Evolutionary conservation across 2,113 vertebrate species (phyloP).

Genomic region (Bambusicola thoracicus): DNA sequence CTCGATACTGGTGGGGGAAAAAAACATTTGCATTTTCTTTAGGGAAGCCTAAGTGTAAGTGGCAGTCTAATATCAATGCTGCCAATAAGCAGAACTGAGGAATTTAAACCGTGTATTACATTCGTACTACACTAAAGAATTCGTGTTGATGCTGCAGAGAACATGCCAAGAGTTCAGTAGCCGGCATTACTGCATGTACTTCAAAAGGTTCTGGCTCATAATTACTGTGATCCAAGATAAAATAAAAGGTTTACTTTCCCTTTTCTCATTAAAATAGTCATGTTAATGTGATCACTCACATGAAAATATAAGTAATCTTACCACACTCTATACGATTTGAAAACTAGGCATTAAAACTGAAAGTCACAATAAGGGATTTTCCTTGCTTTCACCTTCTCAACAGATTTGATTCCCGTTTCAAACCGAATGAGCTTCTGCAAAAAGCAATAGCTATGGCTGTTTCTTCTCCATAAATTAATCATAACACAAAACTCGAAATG

Average conservation of each 20-base stretch:
- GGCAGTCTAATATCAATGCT: constrained; percentile 8
- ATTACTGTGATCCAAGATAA: constrained; percentile 47
- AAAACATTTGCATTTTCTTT: constrained; percentile 34
- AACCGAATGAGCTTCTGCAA: constrained; percentile 62
- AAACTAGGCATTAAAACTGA: constrained; percentile 56
- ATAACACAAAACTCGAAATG: constrained; percentile 79
- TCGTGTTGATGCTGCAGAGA: constrained; percentile 31
- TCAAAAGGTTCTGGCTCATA: constrained; percentile 50
- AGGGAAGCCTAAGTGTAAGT: constrained; percentile 26
- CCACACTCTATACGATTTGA: background rate
- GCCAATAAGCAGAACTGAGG: constrained; percentile 39
- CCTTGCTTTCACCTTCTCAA: constrained; percentile 63
- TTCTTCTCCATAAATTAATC: constrained; percentile 80
- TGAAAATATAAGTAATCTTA: constrained; percentile 50
- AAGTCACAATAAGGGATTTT: constrained; percentile 68
- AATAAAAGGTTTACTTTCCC: constrained; percentile 51
- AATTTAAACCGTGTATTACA: background rate
- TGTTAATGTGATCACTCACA: constrained; percentile 51
- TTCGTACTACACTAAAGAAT: constrained; percentile 14
- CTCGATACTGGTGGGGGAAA: constrained; percentile 23
- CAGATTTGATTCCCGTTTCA: constrained; percentile 60
- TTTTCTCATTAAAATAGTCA: constrained; percentile 62
- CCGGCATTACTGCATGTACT: background rate
- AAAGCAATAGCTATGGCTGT: constrained; percentile 71
- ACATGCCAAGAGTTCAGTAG: constrained; percentile 38